Evolutionary conservation across 2,888 invertebrate species (phyloP), one percentile per base, ranked within the genome.

Genomic region (Hedychridium roseum): DNA sequence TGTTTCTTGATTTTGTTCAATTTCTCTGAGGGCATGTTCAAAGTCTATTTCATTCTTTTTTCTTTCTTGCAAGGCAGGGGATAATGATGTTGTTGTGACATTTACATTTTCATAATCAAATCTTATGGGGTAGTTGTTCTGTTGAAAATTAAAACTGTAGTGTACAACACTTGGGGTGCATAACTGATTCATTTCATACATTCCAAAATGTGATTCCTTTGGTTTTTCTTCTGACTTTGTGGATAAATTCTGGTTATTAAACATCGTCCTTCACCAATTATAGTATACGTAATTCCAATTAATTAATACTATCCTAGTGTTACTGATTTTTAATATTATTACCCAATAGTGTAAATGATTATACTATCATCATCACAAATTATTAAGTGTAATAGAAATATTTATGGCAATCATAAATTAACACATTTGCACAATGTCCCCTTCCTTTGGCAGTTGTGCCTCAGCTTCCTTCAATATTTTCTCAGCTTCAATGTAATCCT

Each of bases 401-500:
- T 43, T 40, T 14, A 17, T 43, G 31, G 38, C 9, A 6, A 12
- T 49, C n/a, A n/a, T n/a, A 18, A 32, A 35, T 42, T 56, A 60
- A 44, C 57, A 63, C 42, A 68, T 51, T 27, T 68, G 43, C 28
- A 70, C 48, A 5, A 55, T 40, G 26, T 70, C 68, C 17, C 63
- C 67, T 26, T 70, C 66, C 43, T 72, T 72, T 1, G 74, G 69
- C 14, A 79, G 57, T 38, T 78, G 72, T 7, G 40, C 36, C 50
- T 68, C 69, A 1, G 80, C 79, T 42, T 79, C 90, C 62, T 85
- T 84, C 2, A 94, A 76, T 9, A 88, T 81, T 76, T 85, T 82
- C 50, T 84, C 70, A 0, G 94, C 94, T 5, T 86, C 80, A 18
- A 79, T 72, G 68, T 89, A 94, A 50, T 89, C 90, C 68, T 87